Percentiles rank a stretch among this genome's conserved stretches.
Conservation (phyloP, 2,113 vertebrate genomes). For the Murina feae region DNA sequence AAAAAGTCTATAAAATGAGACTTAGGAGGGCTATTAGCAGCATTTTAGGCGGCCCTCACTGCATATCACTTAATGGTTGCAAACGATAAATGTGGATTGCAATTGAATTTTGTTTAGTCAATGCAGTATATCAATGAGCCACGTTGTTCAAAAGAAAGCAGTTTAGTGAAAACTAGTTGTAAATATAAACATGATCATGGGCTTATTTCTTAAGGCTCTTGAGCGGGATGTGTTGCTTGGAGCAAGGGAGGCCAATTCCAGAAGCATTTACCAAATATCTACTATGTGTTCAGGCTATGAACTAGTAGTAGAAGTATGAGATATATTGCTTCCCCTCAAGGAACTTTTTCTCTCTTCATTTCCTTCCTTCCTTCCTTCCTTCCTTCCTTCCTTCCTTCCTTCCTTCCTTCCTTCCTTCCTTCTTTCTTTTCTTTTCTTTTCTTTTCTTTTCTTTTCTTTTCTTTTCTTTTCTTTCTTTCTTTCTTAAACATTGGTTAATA, state of each 20-base stretch:
- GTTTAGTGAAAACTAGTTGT: neutral
- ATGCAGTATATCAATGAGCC: neutral
- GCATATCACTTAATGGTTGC: neutral
- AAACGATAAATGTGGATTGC: neutral
- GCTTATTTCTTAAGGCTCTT: neutral
- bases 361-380: neutral
- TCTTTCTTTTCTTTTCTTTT: accelerated
- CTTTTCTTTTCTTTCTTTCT: neutral
- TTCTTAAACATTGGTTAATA: neutral
- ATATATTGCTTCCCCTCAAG: neutral
- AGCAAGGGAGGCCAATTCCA: neutral
- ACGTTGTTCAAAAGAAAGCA: neutral
- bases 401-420: accelerated
- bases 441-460: accelerated
- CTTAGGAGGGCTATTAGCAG: neutral
- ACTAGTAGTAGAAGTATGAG: neutral
- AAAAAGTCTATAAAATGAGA: neutral
- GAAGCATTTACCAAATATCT: neutral
- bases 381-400: accelerated
- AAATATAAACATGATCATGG: neutral
- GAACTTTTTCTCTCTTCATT: neutral
- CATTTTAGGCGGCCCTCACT: neutral
- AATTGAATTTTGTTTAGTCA: neutral
- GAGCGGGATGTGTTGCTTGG: neutral
- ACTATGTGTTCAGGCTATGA: neutral